Conservation (phyloP, 2,113 vertebrate species). For the Rhinopomastus cyanomelas region DNA sequence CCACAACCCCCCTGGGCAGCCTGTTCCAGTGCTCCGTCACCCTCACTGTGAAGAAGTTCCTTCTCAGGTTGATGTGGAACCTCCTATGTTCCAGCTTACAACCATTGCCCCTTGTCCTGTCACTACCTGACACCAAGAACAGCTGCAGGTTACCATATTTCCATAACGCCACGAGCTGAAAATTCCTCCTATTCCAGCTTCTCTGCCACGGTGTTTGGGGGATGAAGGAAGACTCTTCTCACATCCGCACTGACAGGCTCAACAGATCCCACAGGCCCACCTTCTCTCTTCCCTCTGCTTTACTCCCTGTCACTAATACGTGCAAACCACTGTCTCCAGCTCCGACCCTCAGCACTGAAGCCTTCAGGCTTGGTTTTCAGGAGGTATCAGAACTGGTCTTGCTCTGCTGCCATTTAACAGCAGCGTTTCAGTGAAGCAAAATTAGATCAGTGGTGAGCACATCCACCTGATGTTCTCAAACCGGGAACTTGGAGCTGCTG, state of each 20-base stretch:
- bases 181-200: not conserved
- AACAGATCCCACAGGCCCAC: not conserved
- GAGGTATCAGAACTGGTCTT: not conserved
- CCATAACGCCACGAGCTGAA: not conserved
- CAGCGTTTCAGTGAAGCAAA: not conserved
- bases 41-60: no score
- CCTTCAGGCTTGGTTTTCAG: not conserved
- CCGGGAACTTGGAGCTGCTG: not conserved
- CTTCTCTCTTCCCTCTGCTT: not conserved
- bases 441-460: not conserved
- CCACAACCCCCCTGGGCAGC: no score
- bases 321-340: not conserved
- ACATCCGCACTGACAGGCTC: not conserved
- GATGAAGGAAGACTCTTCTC: not conserved
- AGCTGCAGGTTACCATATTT: not conserved
- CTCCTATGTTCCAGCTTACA: no score
- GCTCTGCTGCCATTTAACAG: not conserved
- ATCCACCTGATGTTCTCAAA: not conserved
- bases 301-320: rapidly evolving
- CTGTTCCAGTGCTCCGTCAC: no score
- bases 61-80: no score
- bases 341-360: not conserved
- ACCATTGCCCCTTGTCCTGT: no score
- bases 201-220: not conserved
- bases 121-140: no score